Base-by-base conservation (phyloP, 1,140 invertebrate genomes). In the Pachypeltis micranthus region DNA sequence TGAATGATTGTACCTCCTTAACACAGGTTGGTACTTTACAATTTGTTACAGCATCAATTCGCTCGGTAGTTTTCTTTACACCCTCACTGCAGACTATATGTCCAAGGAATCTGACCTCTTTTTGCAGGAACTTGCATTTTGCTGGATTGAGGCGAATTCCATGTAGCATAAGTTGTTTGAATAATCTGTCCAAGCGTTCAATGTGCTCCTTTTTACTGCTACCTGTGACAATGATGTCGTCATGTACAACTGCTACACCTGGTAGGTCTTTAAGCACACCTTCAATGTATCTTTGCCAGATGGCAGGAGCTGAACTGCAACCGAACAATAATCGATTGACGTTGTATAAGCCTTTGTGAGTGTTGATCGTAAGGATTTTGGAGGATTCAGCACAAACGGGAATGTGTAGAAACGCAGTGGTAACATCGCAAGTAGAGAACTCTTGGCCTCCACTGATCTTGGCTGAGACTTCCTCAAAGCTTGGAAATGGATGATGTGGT, bases 231-330 rank as follows among this genome's bases (percentile, higher is more conserved):
- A 14, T 51, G 4, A 51, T 51, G 21, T 51, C 47, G 21, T 51
- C 47, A 21, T 51, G 47, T 14, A 51, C 47, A 21, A 51, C 47
- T 4, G 23, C 47, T 4, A 51, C 47, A 16, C 47, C 47, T 3
- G 47, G 47, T 4, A 51, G 47, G 47, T 51, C 19, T 21, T 51
- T 7, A 4, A 51, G 47, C 21, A 51, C 47, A 21, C 47, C 19
- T 7, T 51, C 47, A 4, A 51, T 51, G 47, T 51, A 51, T 21
- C 47, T 51, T 51, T 51, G 47, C 47, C 47, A 51, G 23, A 51
- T 21, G 4, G 47, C 47, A 14, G 47, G 47, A 4, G 47, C 47
- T 21, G 47, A 51, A 21, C 47, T 51, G 21, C 47, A 51, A 4
- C 47, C 47, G 23, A 51, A 51, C 21, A 51, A 51, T 3, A 51